phyloP scores from a whole-genome alignment of 2,113 vertebrate genomes.

The Dermatemys mawii region DNA sequence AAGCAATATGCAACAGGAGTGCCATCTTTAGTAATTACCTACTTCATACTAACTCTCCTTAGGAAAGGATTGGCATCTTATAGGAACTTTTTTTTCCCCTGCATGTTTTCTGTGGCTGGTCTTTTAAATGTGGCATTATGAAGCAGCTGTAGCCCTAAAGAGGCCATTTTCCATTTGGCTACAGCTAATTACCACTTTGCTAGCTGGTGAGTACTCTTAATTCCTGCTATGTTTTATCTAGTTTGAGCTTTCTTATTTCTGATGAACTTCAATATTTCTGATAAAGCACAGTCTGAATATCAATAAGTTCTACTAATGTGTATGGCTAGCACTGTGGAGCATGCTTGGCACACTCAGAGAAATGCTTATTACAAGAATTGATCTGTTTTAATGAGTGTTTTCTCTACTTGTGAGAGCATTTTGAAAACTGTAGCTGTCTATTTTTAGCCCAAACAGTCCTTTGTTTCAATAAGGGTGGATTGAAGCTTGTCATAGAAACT shows the following conservation, averaged over 20 bases:
- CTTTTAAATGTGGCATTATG: neutral
- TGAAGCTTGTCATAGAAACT: neutral
- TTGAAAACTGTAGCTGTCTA: neutral
- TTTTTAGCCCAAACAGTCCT: neutral
- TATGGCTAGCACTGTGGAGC: neutral
- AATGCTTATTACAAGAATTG: neutral
- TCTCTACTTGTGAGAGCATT: neutral
- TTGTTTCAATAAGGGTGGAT: slow-evolving; percentile 41
- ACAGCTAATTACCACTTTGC: neutral
- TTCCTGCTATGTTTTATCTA: neutral
- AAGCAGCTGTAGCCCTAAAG: neutral
- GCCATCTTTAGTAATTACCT: neutral
- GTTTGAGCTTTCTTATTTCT: neutral
- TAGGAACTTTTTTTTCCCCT: accelerated
- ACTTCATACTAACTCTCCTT: neutral
- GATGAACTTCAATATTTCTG: neutral
- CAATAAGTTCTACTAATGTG: neutral
- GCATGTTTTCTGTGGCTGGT: neutral
- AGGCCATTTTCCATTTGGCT: neutral
- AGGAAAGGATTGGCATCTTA: neutral
- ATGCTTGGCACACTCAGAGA: neutral
- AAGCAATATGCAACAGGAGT: neutral
- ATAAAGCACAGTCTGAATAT: neutral
- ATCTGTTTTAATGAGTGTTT: neutral
- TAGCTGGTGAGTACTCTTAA: neutral